Base-by-base conservation (phyloP, 1,140 invertebrate species). In the Micrasema longulum region DNA sequence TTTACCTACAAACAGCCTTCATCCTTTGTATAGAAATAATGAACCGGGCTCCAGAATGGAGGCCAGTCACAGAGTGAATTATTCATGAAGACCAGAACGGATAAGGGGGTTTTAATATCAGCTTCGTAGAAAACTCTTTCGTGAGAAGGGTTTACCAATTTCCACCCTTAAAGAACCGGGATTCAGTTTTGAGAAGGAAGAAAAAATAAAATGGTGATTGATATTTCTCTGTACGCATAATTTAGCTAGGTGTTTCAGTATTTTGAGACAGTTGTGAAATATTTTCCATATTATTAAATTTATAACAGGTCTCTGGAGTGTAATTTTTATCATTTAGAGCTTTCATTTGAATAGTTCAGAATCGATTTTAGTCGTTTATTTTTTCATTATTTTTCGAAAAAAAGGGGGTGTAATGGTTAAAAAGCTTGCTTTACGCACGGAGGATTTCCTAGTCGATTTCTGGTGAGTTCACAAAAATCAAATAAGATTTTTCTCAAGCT, bases 31-130 rank as follows among this genome's bases (percentile, higher is more conserved):
- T 26, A n/a, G 52, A 55, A 55, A 55, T 55, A 55, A 55, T 55
- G 52, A 55, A 55, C 22, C 52, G 26, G 26, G 23, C 52, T 12
- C 22, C 52, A 26, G 52, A 55, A 52, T 22, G 52, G 12, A 26
- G 52, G 52, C 22, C 52, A 55, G 52, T 35, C 52, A 26, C 22
- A n/a, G 6, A 26, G 52, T 55, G 52, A 55, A 55, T 55, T 31
- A 55, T 55, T 55, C 52, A 55, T 55, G 52, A 55, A 55, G 52
- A 55, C 52, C 52, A 55, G n/a, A n/a, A n/a, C n/a, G n/a, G n/a
- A n/a, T n/a, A n/a, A n/a, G 52, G 52, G 52, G 52, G 23, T 26
- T 55, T 55, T 55, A 55, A 55, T 55, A 55, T 55, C 52, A 26
- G 52, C 52, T 52, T 26, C 23, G 52, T 16, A 26, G 52, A 22